Evolutionary conservation across 2,888 invertebrate genomes (phyloP).

Genomic region (Pseudococcus viburni): DNA sequence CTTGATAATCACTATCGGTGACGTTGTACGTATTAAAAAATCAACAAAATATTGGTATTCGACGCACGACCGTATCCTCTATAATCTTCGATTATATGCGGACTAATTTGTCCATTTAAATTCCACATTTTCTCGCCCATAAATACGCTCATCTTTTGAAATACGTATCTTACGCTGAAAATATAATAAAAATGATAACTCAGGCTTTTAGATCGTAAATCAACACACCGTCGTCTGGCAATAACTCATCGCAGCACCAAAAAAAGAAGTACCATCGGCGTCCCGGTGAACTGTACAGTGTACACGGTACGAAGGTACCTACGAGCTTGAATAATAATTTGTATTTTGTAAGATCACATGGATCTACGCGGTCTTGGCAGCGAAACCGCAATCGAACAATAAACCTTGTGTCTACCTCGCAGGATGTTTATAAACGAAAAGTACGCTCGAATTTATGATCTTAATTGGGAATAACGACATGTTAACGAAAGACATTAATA

Average conservation of each 20-base stretch:
- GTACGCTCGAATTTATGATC: conserved; percentile 54
- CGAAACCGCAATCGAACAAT: conserved; percentile 39
- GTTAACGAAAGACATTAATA: conserved; percentile 60
- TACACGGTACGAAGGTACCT: too few species aligned
- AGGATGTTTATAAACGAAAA: conserved; percentile 50
- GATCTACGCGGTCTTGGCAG: conserved; percentile 31
- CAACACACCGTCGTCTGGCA: background rate
- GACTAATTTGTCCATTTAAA: conserved; percentile 39
- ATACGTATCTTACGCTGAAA: background rate
- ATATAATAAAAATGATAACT: background rate
- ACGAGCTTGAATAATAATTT: conserved; percentile 17
- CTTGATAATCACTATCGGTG: too few species aligned
- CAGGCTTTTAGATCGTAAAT: background rate
- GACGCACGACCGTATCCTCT: background rate
- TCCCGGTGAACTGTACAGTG: background rate
- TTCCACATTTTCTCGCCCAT: background rate
- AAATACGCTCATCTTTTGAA: background rate
- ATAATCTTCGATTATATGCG: background rate
- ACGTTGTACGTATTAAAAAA: background rate
- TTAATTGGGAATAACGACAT: conserved; percentile 62
- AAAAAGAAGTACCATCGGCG: background rate
- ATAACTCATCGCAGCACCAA: conserved; percentile 5
- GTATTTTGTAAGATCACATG: conserved; percentile 17
- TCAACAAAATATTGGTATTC: conserved; percentile 13
- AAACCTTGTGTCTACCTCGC: conserved; percentile 59